Evolutionary conservation across 2,797 vertebrate genomes (phyloP).

Genomic region (Holocentrus rufus): DNA sequence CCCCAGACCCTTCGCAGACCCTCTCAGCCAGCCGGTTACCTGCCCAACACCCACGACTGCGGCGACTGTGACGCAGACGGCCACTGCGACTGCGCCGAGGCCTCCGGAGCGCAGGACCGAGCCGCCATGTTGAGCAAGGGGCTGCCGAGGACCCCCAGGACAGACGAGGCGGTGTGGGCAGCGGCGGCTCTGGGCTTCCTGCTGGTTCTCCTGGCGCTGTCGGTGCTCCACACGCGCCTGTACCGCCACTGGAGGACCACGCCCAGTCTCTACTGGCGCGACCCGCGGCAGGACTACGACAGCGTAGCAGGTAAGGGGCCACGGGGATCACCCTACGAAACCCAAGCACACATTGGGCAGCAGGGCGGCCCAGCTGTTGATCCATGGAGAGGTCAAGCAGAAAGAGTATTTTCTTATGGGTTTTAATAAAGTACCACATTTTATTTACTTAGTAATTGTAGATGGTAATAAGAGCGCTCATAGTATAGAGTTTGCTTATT

Average conservation of each 20-base stretch:
- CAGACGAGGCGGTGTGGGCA: conserved; percentile 89
- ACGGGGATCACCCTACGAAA: neutral
- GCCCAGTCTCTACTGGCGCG: conserved; percentile 88
- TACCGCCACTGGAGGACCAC: conserved; percentile 86
- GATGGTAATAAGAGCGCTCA: no score
- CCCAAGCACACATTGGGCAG: neutral
- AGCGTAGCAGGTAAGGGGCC: conserved; percentile 84
- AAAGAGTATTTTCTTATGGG: no score
- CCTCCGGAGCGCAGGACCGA: neutral
- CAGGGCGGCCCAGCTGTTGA: no score
- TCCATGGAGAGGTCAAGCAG: no score
- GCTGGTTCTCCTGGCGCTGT: conserved; percentile 86
- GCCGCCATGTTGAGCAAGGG: neutral
- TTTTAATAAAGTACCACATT: no score
- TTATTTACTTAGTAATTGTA: no score
- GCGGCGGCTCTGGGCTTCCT: conserved; percentile 89
- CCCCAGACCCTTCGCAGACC: neutral
- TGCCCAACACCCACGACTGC: conserved; percentile 16
- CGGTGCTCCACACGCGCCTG: conserved; percentile 88
- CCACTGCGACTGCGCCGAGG: conserved; percentile 48
- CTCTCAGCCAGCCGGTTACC: neutral
- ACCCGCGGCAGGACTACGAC: conserved; percentile 83
- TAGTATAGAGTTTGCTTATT: no score
- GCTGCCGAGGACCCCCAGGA: conserved; percentile 76
- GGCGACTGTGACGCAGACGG: conserved; percentile 43